These are phyloP conservation scores for Parochlus steinenii DNA, from an alignment of 2,888 invertebrate genomes.

Conservation along the genomic window DNA sequence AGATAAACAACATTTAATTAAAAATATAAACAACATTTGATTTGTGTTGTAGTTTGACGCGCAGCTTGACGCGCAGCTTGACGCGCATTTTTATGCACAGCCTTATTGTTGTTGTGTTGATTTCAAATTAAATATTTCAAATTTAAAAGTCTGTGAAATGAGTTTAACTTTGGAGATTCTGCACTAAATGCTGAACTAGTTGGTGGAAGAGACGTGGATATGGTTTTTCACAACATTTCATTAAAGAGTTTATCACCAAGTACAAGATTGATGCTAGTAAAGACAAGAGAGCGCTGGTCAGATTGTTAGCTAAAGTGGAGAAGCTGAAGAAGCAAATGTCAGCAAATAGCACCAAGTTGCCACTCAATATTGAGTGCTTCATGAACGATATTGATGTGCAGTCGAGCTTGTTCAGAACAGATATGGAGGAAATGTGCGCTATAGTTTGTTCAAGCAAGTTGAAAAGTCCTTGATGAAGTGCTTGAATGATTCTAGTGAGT, in stretches of 20 bases:
- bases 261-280: conserved; percentile 74
- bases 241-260: conserved; percentile 69
- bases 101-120: too few relatives aligned
- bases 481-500: conserved; percentile 62
- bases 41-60: too few relatives aligned
- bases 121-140: too few relatives aligned
- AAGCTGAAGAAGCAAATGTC: conserved; percentile 99
- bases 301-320: conserved; percentile 84
- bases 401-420: conserved; percentile 63
- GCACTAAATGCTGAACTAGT: conserved; percentile 72
- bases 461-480: conserved; percentile 60
- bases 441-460: conserved; percentile 61
- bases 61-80: too few relatives aligned
- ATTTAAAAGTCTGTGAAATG: too few relatives aligned
- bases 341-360: conserved; percentile 87
- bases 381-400: conserved; percentile 95
- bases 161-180: too few relatives aligned
- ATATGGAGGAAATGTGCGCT: conserved; percentile 74
- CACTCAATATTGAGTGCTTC: conserved; percentile 94
- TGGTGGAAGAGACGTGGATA: conserved; percentile 90
- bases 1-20: too few relatives aligned
- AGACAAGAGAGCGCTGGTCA: conserved; percentile 70
- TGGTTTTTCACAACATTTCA: conserved; percentile 75
- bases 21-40: too few relatives aligned
- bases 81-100: too few relatives aligned